Percentiles rank a stretch among this genome's conserved stretches.
Conservation (phyloP, 2,113 vertebrate species). For the Uria lomvia region DNA sequence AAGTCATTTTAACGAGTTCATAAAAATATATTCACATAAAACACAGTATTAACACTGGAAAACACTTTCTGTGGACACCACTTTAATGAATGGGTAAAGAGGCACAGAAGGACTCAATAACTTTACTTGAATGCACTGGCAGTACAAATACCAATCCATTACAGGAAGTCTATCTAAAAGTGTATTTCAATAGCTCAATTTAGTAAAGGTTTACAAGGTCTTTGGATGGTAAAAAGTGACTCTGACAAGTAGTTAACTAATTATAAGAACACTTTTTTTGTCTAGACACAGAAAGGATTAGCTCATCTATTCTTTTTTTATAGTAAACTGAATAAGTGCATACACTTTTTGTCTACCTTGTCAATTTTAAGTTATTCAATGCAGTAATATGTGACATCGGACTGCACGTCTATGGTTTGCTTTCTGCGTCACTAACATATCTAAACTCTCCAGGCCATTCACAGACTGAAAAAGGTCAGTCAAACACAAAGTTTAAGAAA, state of each 20-base stretch:
- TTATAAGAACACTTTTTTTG: neutral
- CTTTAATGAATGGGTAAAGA: neutral
- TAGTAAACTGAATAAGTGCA: neutral
- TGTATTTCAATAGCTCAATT: neutral
- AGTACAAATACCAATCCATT: neutral
- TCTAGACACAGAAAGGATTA: neutral
- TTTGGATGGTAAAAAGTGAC: neutral
- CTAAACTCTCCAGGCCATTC: neutral
- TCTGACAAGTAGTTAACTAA: neutral
- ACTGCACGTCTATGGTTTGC: neutral
- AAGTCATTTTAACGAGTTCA: neutral
- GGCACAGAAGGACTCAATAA: neutral
- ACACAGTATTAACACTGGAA: neutral
- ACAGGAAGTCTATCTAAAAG: neutral
- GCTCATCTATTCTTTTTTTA: neutral
- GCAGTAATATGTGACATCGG: neutral
- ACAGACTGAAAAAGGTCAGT: neutral
- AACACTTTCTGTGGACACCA: neutral
- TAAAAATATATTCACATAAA: neutral
- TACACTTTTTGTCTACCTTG: neutral
- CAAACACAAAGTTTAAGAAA: neutral
- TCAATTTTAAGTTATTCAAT: neutral
- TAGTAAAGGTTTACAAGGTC: constrained; percentile 1
- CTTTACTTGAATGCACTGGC: neutral
- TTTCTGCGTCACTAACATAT: neutral